These are phyloP conservation scores for Lepisosteus osseus DNA, from an alignment of 2,113 vertebrate genomes.

Conservation along the genomic window DNA sequence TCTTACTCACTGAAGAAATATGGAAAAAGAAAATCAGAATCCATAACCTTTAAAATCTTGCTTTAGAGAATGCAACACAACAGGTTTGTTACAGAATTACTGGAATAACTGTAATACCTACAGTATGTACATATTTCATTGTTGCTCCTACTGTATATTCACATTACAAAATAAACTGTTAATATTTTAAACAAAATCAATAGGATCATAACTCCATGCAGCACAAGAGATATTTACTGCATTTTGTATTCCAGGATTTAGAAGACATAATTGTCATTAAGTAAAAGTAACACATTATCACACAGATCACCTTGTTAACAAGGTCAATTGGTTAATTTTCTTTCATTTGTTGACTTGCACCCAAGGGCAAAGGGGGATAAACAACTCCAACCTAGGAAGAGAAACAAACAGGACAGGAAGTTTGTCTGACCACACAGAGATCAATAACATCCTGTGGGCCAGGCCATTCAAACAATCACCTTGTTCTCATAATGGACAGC, in stretches of 20 bases:
- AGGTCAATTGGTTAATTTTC: neutral
- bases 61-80: too few relatives aligned
- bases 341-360: neutral
- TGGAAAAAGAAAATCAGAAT: too few relatives aligned
- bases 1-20: too few relatives aligned
- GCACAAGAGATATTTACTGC: too few relatives aligned
- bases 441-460: conserved; percentile 42
- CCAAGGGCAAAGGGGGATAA: neutral
- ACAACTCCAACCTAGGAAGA: neutral
- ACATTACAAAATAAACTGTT: too few relatives aligned
- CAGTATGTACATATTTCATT: too few relatives aligned
- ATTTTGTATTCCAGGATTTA: neutral
- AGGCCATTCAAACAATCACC: neutral
- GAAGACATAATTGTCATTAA: neutral
- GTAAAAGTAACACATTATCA: neutral
- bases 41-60: too few relatives aligned
- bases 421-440: conserved; percentile 48
- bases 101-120: too few relatives aligned
- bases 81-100: too few relatives aligned
- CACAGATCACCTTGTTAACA: neutral
- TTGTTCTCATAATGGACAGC: neutral
- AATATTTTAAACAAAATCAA: too few relatives aligned
- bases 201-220: too few relatives aligned
- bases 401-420: neutral
- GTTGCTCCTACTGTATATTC: too few relatives aligned